A percentile compares a stretch with the other conserved stretches of the same genome.
Conservation (phyloP, 2,797 vertebrate genomes). For the Enteromius unitaeniatus region DNA sequence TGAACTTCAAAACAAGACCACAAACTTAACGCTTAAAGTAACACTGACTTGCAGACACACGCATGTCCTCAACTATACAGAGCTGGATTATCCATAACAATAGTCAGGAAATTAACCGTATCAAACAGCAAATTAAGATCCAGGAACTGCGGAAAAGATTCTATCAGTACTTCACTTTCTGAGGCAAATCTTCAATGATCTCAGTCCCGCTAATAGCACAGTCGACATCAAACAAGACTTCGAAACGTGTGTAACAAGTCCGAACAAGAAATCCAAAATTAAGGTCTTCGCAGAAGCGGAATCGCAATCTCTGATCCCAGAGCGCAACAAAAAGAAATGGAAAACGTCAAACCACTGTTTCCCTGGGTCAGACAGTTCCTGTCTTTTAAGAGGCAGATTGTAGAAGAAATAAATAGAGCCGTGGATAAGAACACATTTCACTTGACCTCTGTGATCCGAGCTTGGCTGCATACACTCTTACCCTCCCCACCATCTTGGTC, state of each 20-base stretch:
- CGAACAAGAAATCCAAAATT: constrained; percentile 16
- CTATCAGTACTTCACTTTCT: not conserved
- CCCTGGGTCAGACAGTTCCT: constrained; percentile 26
- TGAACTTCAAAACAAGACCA: constrained; percentile 17
- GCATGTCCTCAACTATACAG: not conserved
- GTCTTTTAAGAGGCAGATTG: constrained; percentile 43
- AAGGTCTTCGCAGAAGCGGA: not conserved
- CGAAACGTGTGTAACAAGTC: constrained; percentile 6
- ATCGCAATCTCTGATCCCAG: constrained; percentile 19
- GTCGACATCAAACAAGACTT: constrained; percentile 19
- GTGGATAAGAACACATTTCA: constrained; percentile 44
- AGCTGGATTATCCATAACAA: constrained; percentile 46
- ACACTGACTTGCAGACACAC: constrained; percentile 10
- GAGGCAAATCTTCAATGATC: constrained; percentile 16
- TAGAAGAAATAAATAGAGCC: constrained; percentile 46
- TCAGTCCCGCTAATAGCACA: constrained; percentile 40
- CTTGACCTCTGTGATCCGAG: constrained; percentile 30
- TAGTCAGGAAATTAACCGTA: constrained; percentile 43
- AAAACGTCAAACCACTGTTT: constrained; percentile 18
- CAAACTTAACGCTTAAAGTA: not conserved
- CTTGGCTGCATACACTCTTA: constrained; percentile 33
- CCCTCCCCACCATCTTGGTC: constrained; percentile 27
- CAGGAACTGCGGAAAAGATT: not conserved
- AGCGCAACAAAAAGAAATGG: not conserved
- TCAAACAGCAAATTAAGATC: constrained; percentile 30